Percentiles rank a stretch among this genome's conserved stretches.
Evolutionary conservation across 2,797 vertebrate species (phyloP).

Genomic region (Pogoniulus pusillus): DNA sequence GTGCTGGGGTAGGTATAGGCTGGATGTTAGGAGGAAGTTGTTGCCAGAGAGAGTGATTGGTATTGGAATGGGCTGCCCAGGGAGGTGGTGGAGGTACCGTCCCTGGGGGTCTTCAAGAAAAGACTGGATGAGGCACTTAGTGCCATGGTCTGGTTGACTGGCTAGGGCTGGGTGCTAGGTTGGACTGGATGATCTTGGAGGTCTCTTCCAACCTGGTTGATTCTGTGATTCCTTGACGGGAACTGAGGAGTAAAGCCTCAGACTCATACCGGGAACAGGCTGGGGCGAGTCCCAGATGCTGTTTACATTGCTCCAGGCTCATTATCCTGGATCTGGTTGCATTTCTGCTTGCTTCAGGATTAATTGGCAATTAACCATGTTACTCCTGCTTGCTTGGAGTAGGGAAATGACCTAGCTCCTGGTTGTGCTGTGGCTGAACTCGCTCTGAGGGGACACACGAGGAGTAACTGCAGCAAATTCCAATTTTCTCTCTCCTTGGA

Average conservation of each 20-base stretch:
- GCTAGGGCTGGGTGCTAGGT: too few relatives aligned
- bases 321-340: background rate
- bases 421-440: background rate
- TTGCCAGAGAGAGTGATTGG: too few relatives aligned
- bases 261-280: accelerated
- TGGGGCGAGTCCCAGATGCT: background rate
- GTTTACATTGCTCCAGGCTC: accelerated
- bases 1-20: too few relatives aligned
- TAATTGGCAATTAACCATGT: conserved; percentile 15
- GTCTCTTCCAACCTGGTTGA: too few relatives aligned
- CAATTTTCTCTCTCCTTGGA: conserved; percentile 18
- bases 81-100: too few relatives aligned
- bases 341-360: background rate
- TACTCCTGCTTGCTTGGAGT: background rate
- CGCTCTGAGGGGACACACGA: background rate
- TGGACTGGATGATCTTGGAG: too few relatives aligned
- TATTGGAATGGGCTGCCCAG: too few relatives aligned
- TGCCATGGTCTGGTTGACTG: too few relatives aligned
- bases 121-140: too few relatives aligned
- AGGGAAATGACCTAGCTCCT: background rate
- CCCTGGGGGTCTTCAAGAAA: too few relatives aligned
- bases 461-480: conserved; percentile 8
- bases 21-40: too few relatives aligned
- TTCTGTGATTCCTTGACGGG: accelerated
- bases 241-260: accelerated